Evolutionary conservation across 2,888 invertebrate species (phyloP), one percentile per base, ranked within the genome.

Genomic region (Polydrusus cervinus): DNA sequence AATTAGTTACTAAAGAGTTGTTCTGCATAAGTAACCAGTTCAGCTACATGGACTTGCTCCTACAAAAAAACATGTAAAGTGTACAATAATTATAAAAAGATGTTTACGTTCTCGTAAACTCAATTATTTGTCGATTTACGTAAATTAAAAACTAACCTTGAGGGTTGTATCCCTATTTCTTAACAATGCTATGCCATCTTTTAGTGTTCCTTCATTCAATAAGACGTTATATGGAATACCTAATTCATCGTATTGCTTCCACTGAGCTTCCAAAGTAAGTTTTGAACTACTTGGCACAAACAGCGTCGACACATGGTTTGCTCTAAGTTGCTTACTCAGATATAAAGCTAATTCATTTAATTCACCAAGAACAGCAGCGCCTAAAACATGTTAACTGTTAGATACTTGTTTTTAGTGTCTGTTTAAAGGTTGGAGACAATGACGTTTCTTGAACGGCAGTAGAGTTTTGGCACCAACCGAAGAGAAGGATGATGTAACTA

Each of bases 191-290:
- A 95, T 90, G 3, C 97, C 97, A 85, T 90, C 91, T 79, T 89
- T 89, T 8, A 95, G 88, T 13, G 94, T 93, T 16, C 88, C 88
- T 74, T 92, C 91, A 83, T 91, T 89, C 16, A 97, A 86, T n/a
- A 93, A 87, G 66, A 94, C 89, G 43, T 91, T 92, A 83, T 93
- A 96, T 8, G 94, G 93, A 9, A 95, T 89, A 1, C 95, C 95
- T 69, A 92, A 83, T 79, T 89, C 87, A 83, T 92, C 91, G 84
- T 88, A 89, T 76, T 89, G 89, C 16, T 79, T 78, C 83, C 90
- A 88, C 85, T 79, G 89, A 79, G 81, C 79, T 60, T 87, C 88
- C 68, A 88, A 86, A 78, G 82, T 83, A 72, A 80, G 85, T 80
- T 79, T 87, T 45, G 79, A 83, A 77, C 83, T 82, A 66, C 84